Base-by-base conservation (phyloP, 1,140 invertebrate genomes). In the Eupristina koningsbergeri region DNA sequence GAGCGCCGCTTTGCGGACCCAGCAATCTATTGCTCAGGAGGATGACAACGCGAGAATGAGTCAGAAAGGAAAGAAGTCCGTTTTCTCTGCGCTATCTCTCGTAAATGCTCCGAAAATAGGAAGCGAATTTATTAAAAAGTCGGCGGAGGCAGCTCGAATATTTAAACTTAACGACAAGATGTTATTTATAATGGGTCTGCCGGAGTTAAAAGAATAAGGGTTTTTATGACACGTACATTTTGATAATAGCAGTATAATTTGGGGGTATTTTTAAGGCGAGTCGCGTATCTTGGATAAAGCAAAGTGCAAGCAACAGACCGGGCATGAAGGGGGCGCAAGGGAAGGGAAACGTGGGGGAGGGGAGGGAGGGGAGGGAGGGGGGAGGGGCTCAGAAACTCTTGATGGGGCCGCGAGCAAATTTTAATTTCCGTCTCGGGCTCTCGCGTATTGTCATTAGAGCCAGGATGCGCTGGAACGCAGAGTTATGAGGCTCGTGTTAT, bases 401-500 rank as follows among this genome's bases (percentile, higher is more conserved):
- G 73, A 82, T 76, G 81, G 81, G 75, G 87, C 84, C 86, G 85
- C 83, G 64, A 87, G 86, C 88, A 86, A 88, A 89, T 89, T 89
- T 88, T 89, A 89, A 89, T 89, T 89, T 88, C 87, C 86, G 84
- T 73, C 64, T 85, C 79, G 50, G 74, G 74, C 71, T 76, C 81
- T 67, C 83, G 85, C 87, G 87, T 89, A 87, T 89, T 88, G 88
- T 89, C 88, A 89, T 89, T 87, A 88, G 85, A 87, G 47, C 47
- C 71, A 81, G 78, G 85, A 88, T 86, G 86, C 84, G 85, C 86
- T 78, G 80, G 85, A 80, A 86, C 86, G 77, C 53, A 79, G 87
- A 89, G 86, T 89, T 88, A 88, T 86, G 88, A 86, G 80, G 78
- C 85, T 86, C 81, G 84, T 87, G 87, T 89, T 89, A 89, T 90